Conservation (phyloP, 2,113 vertebrate species). For the Lophius piscatorius region DNA sequence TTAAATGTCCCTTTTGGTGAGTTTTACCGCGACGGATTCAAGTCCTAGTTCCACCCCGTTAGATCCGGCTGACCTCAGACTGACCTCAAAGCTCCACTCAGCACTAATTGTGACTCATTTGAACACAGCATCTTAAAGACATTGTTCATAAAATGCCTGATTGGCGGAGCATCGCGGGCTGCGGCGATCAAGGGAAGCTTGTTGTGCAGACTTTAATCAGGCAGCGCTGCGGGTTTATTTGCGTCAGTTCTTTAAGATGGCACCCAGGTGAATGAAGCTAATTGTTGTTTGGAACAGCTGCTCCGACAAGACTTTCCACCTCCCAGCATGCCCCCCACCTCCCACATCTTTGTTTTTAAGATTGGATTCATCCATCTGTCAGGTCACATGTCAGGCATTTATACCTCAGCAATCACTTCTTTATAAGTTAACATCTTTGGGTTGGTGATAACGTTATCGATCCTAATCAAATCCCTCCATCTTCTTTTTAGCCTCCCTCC, state of each 20-base stretch:
- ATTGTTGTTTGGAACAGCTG: constrained; percentile 64
- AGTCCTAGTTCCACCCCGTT: too few relatives aligned
- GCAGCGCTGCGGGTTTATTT: constrained; percentile 66
- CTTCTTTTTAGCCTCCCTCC: constrained; percentile 19
- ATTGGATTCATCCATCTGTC: too few relatives aligned
- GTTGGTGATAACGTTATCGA: too few relatives aligned
- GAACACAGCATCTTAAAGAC: background rate
- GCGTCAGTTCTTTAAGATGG: constrained; percentile 66
- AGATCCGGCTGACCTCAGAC: constrained; percentile 33
- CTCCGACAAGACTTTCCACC: constrained; percentile 28
- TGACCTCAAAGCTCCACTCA: constrained; percentile 23
- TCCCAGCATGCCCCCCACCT: constrained; percentile 26
- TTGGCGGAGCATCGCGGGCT: constrained; percentile 30
- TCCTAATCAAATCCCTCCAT: too few relatives aligned
- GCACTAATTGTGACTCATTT: constrained; percentile 21
- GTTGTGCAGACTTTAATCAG: constrained; percentile 73
- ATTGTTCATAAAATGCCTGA: constrained; percentile 45
- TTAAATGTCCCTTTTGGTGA: too few relatives aligned
- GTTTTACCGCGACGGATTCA: too few relatives aligned
- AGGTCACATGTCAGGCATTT: too few relatives aligned
- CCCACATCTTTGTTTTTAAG: constrained; percentile 16
- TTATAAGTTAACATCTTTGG: too few relatives aligned
- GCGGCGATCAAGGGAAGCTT: constrained; percentile 31
- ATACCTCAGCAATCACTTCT: too few relatives aligned
- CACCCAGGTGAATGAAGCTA: constrained; percentile 66